Conservation (phyloP, 2,113 vertebrate genomes). For the Misgurnus anguillicaudatus region DNA sequence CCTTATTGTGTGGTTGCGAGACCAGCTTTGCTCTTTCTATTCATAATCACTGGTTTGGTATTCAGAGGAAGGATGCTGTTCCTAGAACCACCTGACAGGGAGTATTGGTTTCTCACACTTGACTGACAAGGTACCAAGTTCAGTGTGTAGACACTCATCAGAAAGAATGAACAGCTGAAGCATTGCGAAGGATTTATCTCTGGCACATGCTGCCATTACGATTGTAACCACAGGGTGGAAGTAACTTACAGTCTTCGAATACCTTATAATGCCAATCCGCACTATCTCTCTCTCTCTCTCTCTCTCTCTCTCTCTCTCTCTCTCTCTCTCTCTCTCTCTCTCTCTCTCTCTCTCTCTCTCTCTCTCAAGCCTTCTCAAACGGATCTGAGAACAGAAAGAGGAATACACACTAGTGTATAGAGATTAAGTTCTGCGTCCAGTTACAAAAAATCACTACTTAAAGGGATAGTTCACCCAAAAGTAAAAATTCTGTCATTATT, state of each 20-base stretch:
- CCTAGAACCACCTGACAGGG: background rate
- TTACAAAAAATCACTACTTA: too few relatives aligned
- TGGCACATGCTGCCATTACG: conserved; percentile 5
- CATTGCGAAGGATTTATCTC: background rate
- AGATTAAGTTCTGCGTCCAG: too few relatives aligned
- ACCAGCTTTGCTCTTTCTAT: background rate
- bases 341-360: too few relatives aligned
- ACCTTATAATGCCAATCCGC: background rate
- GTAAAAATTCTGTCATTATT: too few relatives aligned
- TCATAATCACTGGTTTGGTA: background rate
- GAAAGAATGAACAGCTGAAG: conserved; percentile 18
- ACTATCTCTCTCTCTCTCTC: too few relatives aligned
- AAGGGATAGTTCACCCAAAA: too few relatives aligned
- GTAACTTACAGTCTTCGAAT: background rate
- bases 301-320: too few relatives aligned
- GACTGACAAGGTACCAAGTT: conserved; percentile 20
- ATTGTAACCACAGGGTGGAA: conserved; percentile 27
- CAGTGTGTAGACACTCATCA: background rate
- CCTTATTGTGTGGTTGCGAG: too few relatives aligned
- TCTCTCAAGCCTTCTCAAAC: background rate
- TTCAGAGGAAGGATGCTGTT: background rate
- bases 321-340: too few relatives aligned
- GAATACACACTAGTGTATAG: too few relatives aligned
- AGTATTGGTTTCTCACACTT: background rate
- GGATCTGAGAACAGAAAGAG: background rate